phyloP scores from a whole-genome alignment of 2,113 vertebrate species.

The Phaethornis superciliosus region DNA sequence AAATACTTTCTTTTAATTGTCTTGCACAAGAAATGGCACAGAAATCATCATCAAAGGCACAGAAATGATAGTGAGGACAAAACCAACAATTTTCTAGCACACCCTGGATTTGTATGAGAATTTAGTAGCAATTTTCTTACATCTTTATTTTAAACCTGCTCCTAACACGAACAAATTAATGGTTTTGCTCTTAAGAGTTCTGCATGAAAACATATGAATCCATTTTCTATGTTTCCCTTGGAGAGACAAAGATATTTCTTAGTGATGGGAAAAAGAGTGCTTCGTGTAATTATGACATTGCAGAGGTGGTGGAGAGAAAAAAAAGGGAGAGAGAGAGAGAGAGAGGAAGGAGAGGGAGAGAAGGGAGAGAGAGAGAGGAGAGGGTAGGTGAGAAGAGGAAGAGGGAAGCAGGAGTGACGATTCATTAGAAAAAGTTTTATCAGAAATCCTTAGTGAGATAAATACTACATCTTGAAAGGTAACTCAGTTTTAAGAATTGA shows the following conservation, averaged over 20 bases:
- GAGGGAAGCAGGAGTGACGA: neutral
- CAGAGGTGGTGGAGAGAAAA: neutral
- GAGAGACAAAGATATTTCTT: slow-evolving; percentile 33
- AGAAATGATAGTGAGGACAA: slow-evolving; percentile 38
- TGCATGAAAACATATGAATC: slow-evolving; percentile 11
- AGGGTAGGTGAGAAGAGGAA: neutral
- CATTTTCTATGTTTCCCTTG: neutral
- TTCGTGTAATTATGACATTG: neutral
- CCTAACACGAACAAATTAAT: slow-evolving; percentile 38
- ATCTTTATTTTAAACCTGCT: slow-evolving; percentile 31
- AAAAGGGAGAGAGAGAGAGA: neutral
- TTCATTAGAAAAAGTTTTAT: neutral
- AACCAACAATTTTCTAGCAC: slow-evolving; percentile 34
- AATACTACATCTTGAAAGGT: neutral
- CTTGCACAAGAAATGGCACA: too few relatives aligned
- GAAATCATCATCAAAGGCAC: slow-evolving; percentile 33
- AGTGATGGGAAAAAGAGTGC: neutral
- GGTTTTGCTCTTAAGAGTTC: slow-evolving; percentile 46
- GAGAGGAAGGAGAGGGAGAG: neutral
- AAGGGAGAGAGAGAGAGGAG: neutral
- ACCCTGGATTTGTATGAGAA: neutral
- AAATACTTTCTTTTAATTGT: slow-evolving; percentile 58
- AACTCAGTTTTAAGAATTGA: neutral
- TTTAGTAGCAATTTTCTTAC: slow-evolving; percentile 21
- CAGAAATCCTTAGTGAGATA: neutral